A percentile compares a stretch with the other conserved stretches of the same genome.
Evolutionary conservation across 2,113 vertebrate species (phyloP).

Genomic region (Lampris incognitus): DNA sequence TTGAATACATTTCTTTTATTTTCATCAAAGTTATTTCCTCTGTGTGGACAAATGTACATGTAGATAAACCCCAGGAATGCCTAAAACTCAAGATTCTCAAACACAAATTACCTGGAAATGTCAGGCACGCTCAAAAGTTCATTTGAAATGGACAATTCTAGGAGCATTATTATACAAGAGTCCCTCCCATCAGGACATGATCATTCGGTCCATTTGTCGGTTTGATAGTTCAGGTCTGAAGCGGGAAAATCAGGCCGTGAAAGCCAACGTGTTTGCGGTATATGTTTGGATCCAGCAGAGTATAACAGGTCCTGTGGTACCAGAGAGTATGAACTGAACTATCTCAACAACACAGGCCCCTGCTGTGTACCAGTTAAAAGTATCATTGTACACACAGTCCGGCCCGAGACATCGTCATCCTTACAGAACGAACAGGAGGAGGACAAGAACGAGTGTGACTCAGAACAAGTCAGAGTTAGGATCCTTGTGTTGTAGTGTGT

Average conservation of each 20-base stretch:
- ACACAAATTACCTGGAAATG: neutral
- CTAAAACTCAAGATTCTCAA: too few species aligned
- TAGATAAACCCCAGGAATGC: too few species aligned
- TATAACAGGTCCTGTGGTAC: neutral
- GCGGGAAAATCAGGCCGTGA: neutral
- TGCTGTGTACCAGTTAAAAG: slow-evolving; percentile 39
- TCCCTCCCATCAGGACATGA: neutral
- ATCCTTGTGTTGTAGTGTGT: slow-evolving; percentile 24
- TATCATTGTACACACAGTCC: neutral
- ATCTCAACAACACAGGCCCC: slow-evolving; percentile 30
- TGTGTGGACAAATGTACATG: too few species aligned
- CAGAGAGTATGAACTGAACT: slow-evolving; percentile 76
- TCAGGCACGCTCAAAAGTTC: too few species aligned
- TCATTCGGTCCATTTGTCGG: neutral
- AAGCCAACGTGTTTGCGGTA: neutral
- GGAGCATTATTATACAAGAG: neutral
- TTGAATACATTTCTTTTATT: too few species aligned
- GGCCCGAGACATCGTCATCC: slow-evolving; percentile 39
- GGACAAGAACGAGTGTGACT: slow-evolving; percentile 46
- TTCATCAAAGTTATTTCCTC: too few species aligned
- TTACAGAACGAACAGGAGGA: slow-evolving; percentile 9
- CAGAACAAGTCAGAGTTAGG: slow-evolving; percentile 20
- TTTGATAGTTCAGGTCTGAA: neutral
- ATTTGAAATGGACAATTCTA: neutral
- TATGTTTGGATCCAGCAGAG: neutral